Evolutionary conservation across 1,140 invertebrate species (phyloP).

Genomic region (Oryctes rhinoceros): DNA sequence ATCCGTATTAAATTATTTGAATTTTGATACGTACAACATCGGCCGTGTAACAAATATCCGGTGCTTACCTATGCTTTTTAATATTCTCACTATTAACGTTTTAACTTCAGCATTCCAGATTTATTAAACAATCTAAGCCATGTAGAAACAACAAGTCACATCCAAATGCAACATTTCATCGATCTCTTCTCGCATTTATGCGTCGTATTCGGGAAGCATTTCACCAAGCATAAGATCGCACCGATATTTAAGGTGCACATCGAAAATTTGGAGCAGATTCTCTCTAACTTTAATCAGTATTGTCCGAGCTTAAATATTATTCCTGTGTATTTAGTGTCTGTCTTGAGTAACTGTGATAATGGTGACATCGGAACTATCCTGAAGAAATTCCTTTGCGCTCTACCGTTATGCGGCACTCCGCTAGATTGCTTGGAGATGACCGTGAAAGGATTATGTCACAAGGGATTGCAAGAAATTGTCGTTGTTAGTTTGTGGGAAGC

Average conservation of each 20-base stretch:
- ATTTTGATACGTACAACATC: too few relatives aligned
- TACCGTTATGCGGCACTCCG: slow-evolving; percentile 66
- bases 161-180: slow-evolving; percentile 58
- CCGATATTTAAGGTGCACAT: slow-evolving; percentile 64
- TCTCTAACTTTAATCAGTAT: slow-evolving; percentile 58
- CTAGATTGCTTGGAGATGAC: slow-evolving; percentile 65
- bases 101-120: slow-evolving; percentile 58
- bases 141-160: slow-evolving; percentile 58
- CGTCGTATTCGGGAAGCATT: slow-evolving; percentile 65
- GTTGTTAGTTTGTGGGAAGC: slow-evolving; percentile 74
- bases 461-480: slow-evolving; percentile 65
- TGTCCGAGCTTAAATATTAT: slow-evolving; percentile 65
- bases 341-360: slow-evolving; percentile 59
- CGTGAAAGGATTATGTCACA: slow-evolving; percentile 62
- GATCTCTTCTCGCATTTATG: slow-evolving; percentile 63
- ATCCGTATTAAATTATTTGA: too few relatives aligned
- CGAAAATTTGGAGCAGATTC: slow-evolving; percentile 59
- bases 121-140: slow-evolving; percentile 59
- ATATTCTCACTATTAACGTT: neutral
- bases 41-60: neutral
- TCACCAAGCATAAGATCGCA: slow-evolving; percentile 62
- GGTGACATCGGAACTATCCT: slow-evolving; percentile 64
- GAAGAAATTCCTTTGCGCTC: slow-evolving; percentile 61
- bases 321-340: slow-evolving; percentile 66
- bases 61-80: neutral